phyloP scores from a whole-genome alignment of 2,113 vertebrate genomes.

The Colossoma macropomum region DNA sequence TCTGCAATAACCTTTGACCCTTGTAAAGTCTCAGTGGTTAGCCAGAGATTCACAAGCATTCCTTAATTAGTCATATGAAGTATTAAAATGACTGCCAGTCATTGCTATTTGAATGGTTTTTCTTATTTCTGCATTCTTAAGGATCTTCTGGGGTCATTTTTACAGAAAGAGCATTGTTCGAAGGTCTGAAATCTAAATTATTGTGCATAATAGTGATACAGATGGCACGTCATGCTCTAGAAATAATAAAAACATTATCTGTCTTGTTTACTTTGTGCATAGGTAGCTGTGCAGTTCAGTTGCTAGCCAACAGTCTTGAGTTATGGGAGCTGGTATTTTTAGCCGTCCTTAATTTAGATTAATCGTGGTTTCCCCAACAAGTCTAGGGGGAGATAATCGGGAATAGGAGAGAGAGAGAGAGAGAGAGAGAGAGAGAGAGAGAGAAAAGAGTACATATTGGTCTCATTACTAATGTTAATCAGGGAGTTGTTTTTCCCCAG shows the following conservation, averaged over 20 bases:
- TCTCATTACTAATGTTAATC: constrained; percentile 48
- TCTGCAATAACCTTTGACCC: constrained; percentile 21
- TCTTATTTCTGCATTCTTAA: not conserved
- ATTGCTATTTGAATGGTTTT: not conserved
- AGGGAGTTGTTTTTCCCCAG: constrained; percentile 22
- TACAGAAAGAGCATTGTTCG: not conserved
- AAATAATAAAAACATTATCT: constrained; percentile 26
- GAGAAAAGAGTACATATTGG: not conserved
- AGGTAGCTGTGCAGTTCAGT: constrained; percentile 26
- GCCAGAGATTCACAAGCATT: not conserved
- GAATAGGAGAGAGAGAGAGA: not conserved
- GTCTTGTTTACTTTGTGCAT: constrained; percentile 45
- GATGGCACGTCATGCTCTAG: not conserved
- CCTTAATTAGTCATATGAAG: not conserved
- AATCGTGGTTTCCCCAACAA: constrained; percentile 26
- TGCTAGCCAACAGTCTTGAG: constrained; percentile 49
- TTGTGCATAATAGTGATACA: not conserved
- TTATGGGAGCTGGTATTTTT: constrained; percentile 44
- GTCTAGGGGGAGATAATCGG: constrained; percentile 15
- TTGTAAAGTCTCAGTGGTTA: not conserved
- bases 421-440: constrained; percentile 12
- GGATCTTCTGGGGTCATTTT: not conserved
- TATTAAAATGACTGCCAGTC: not conserved
- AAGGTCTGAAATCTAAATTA: not conserved
- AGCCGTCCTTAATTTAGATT: constrained; percentile 49